Evolutionary conservation across 2,888 invertebrate species (phyloP), one percentile per base, ranked within the genome.

Genomic region (Mesoligia furuncula): DNA sequence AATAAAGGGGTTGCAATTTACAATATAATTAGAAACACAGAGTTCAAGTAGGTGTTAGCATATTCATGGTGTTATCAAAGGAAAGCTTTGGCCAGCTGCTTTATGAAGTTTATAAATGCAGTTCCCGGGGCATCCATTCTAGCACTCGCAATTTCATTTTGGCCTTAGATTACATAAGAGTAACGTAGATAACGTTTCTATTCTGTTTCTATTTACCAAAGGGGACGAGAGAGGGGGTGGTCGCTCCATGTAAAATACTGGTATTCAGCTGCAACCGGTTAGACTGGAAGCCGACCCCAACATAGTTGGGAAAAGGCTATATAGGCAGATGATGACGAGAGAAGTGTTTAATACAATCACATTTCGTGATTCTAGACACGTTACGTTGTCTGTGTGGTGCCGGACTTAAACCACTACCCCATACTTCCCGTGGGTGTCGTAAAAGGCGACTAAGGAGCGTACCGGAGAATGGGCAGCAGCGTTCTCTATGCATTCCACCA

Each of bases 21-120:
- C 65, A 73, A 57, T 65, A 84, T 84, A 84, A 79, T 84, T 73
- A 79, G 69, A 73, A 80, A 67, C 80, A 51, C 66, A 27, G 71
- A 79, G 66, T 62, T 79, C 72, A 79, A 81, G 66, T 68, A 62
- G 27, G 42, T 79, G 66, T 84, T 79, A 79, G 70, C 84, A 81
- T 84, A 81, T 84, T 84, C 69, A 84, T 84, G 36, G 64, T 62
- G 45, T 70, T 51, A 81, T 78, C 67, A 73, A 74, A 76, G 81
- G 79, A 36, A 72, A 64, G 79, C 84, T 65, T 79, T 45, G 54
- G 42, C 42, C 39, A 66, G 65, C 7, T 61, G 36, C 73, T 73
- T 79, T 11, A 61, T 66, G 54, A 39, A 70, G 48, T 36, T 84
- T 72, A 62, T 70, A 62, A 79, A 84, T 73, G 42, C 65, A 84